Conservation (phyloP, 2,113 vertebrate genomes). For the Chelonoidis abingdonii region DNA sequence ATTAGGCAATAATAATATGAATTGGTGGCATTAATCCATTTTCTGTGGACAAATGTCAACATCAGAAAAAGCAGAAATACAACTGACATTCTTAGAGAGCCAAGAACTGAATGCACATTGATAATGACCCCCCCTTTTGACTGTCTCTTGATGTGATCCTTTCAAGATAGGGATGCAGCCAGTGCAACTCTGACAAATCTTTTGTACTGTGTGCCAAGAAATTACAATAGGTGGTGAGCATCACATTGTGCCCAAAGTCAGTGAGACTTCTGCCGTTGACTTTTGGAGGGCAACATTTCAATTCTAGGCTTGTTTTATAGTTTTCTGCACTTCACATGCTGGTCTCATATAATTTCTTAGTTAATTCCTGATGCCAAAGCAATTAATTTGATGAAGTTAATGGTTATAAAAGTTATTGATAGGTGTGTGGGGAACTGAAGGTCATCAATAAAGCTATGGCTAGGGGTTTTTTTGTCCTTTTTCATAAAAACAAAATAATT, state of each 20-base stretch:
- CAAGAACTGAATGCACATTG: not conserved
- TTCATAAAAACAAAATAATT: not conserved
- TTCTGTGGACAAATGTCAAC: not conserved
- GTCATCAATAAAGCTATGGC: not conserved
- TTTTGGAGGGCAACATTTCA: accelerated
- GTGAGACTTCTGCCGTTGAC: not conserved
- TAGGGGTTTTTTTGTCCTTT: not conserved
- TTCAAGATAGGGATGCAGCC: not conserved
- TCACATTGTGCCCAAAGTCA: not conserved
- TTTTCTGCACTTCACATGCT: not conserved
- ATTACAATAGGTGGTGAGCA: not conserved
- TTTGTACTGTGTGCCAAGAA: not conserved
- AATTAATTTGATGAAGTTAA: not conserved
- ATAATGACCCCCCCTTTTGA: not conserved
- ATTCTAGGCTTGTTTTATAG: not conserved
- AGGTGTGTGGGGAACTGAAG: not conserved
- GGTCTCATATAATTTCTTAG: not conserved
- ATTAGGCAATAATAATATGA: not conserved
- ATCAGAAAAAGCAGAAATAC: not conserved
- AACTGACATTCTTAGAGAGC: not conserved
- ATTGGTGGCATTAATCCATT: not conserved
- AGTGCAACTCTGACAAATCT: not conserved
- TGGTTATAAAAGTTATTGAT: not conserved
- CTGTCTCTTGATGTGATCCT: not conserved
- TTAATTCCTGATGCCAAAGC: not conserved